These are phyloP conservation scores for Takifugu bimaculatus DNA, from an alignment of 2,113 vertebrate genomes.

Conservation along the genomic window DNA sequence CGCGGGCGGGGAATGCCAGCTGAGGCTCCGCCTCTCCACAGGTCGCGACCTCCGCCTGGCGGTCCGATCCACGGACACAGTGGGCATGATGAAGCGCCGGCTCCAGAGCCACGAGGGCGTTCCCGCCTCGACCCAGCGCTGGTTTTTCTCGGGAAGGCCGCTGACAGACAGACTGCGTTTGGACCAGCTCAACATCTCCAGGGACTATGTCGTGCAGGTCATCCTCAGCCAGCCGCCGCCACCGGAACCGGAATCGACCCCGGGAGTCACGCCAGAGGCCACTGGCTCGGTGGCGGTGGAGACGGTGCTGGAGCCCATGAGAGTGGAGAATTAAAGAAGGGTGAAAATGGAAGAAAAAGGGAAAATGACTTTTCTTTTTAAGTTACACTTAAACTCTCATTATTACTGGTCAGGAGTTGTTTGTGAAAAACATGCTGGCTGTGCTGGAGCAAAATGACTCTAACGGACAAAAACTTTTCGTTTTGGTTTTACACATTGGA, in stretches of 20 bases:
- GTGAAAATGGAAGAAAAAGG: slow-evolving; percentile 23
- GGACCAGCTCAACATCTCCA: slow-evolving; percentile 96
- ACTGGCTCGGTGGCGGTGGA: slow-evolving; percentile 67
- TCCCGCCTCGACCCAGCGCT: slow-evolving; percentile 84
- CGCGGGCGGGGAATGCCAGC: slow-evolving; percentile 88
- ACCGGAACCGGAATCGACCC: slow-evolving; percentile 65
- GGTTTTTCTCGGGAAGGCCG: slow-evolving; percentile 97
- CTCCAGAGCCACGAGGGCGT: slow-evolving; percentile 87
- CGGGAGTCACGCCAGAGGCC: slow-evolving; percentile 65
- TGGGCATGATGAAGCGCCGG: slow-evolving; percentile 93
- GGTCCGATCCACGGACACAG: slow-evolving; percentile 89
- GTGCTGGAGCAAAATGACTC: slow-evolving; percentile 41
- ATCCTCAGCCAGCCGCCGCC: slow-evolving; percentile 92
- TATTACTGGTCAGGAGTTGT: slow-evolving; percentile 28
- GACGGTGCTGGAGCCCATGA: slow-evolving; percentile 76
- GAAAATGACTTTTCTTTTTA: slow-evolving; percentile 23
- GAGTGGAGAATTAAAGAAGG: slow-evolving; percentile 82
- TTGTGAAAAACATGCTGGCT: slow-evolving; percentile 11
- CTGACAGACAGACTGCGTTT: slow-evolving; percentile 94
- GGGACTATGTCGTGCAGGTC: slow-evolving; percentile 98
- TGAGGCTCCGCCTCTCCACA: slow-evolving; percentile 92
- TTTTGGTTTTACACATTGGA: slow-evolving; percentile 58
- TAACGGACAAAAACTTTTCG: slow-evolving; percentile 45
- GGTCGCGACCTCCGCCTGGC: slow-evolving; percentile 89
- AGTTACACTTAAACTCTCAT: slow-evolving; percentile 15